A percentile compares a stretch with the other conserved stretches of the same genome.
Evolutionary conservation across 2,888 invertebrate species (phyloP).

Genomic region (Glyphotaelius pellucidus): DNA sequence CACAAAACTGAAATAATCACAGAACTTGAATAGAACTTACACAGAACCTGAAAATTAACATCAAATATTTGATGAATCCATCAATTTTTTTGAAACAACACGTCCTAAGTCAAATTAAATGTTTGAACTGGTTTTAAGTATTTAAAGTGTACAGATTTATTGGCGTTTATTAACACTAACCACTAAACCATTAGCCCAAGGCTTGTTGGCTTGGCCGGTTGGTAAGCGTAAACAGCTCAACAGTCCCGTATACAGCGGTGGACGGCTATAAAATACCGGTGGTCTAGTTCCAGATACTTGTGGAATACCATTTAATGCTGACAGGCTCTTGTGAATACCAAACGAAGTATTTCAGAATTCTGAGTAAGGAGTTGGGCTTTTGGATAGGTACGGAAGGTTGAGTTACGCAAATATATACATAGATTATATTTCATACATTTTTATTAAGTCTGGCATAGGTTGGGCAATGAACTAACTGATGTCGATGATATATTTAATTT

Average conservation of each 20-base stretch:
- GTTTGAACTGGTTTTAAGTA: not conserved
- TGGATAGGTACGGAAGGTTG: not conserved
- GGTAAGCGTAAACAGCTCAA: not conserved
- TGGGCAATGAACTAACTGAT: too few species aligned
- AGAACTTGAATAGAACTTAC: too few species aligned
- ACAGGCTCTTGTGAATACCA: not conserved
- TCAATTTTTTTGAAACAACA: too few species aligned
- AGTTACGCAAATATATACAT: not conserved
- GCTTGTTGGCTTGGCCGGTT: not conserved
- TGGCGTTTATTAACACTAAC: not conserved
- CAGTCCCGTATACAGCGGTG: not conserved
- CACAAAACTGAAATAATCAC: too few species aligned
- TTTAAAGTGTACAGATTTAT: not conserved
- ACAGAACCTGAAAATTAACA: too few species aligned
- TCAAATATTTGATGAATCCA: too few species aligned
- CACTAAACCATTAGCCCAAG: not conserved
- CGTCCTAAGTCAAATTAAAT: not conserved
- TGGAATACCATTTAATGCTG: not conserved
- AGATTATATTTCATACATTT: too few species aligned
- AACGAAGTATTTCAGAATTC: not conserved
- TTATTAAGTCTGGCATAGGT: too few species aligned
- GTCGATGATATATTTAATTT: too few species aligned
- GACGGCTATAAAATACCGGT: not conserved
- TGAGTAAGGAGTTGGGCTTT: not conserved
- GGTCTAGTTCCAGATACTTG: not conserved